Evolutionary conservation across 2,888 invertebrate genomes (phyloP).

Genomic region (Hydraecia micacea): DNA sequence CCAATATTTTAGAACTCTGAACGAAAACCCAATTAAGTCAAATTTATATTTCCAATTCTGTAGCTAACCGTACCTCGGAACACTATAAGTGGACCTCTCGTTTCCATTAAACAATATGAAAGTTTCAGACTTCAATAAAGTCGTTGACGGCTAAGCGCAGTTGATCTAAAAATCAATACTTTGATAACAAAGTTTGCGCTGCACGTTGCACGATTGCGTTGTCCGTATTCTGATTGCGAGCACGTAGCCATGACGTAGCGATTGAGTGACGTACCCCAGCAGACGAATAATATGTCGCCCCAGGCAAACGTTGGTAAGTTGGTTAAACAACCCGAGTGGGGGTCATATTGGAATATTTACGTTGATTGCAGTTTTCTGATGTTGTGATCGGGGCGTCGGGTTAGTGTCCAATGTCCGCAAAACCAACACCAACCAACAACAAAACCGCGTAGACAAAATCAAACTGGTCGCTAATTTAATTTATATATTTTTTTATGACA

Average conservation of each 20-base stretch:
- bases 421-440: no score
- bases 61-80: slow-evolving; percentile 34
- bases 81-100: slow-evolving; percentile 44
- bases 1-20: slow-evolving; percentile 43
- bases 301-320: slow-evolving; percentile 66
- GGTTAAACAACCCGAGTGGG: slow-evolving; percentile 65
- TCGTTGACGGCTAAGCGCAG: slow-evolving; percentile 63
- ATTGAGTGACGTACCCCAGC: slow-evolving; percentile 85
- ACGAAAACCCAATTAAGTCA: slow-evolving; percentile 48
- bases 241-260: slow-evolving; percentile 86
- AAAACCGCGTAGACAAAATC: no score
- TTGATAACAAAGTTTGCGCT: slow-evolving; percentile 68
- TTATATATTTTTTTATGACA: no score
- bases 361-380: slow-evolving; percentile 54
- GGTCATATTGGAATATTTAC: slow-evolving; percentile 60
- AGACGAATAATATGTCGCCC: slow-evolving; percentile 78
- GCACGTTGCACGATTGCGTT: slow-evolving; percentile 66
- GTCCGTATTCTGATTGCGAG: slow-evolving; percentile 77
- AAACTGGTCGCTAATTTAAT: no score
- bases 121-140: slow-evolving; percentile 63
- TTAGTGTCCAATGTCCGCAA: slow-evolving; percentile 38
- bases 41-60: slow-evolving; percentile 59
- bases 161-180: slow-evolving; percentile 69
- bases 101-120: slow-evolving; percentile 60
- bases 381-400: slow-evolving; percentile 40